Percentiles rank a stretch among this genome's conserved stretches.
Evolutionary conservation across 1,140 invertebrate species (phyloP).

Genomic region (Euborellia annulipes): DNA sequence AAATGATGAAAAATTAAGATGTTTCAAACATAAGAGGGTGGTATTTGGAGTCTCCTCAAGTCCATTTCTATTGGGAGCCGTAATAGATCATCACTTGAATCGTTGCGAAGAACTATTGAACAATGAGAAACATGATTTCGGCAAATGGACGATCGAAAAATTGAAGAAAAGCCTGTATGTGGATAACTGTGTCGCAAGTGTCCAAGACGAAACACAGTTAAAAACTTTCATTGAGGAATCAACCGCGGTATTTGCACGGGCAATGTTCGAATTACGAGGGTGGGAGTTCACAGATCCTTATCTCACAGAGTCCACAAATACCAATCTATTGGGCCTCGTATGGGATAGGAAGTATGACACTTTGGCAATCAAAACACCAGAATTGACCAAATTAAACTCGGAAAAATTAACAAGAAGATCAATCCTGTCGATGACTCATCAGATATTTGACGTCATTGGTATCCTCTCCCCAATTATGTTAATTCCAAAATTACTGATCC

Average conservation of each 20-base stretch:
- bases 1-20: conserved; percentile 10
- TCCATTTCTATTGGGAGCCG: conserved; percentile 10
- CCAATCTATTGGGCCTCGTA: conserved; percentile 14
- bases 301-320: conserved; percentile 1
- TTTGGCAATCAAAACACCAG: conserved; percentile 6
- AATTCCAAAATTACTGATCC: conserved; percentile 18
- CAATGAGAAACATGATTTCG: conserved; percentile 2
- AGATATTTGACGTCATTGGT: conserved; percentile 23
- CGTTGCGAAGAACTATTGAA: too few relatives aligned
- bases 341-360: conserved; percentile 15
- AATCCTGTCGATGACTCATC: conserved; percentile 17
- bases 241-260: conserved; percentile 13
- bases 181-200: conserved; percentile 18
- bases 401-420: conserved; percentile 10
- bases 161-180: conserved; percentile 16
- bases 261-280: conserved; percentile 19
- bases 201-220: conserved; percentile 13
- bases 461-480: conserved; percentile 19
- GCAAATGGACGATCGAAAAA: conserved; percentile 9
- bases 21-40: conserved; percentile 19
- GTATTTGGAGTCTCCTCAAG: conserved; percentile 13
- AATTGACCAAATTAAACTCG: neutral
- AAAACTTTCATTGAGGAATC: conserved; percentile 12
- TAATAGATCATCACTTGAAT: conserved; percentile 6
- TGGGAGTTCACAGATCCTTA: conserved; percentile 15